Conservation (phyloP, 2,888 invertebrate genomes). For the Corbicula japonica region DNA sequence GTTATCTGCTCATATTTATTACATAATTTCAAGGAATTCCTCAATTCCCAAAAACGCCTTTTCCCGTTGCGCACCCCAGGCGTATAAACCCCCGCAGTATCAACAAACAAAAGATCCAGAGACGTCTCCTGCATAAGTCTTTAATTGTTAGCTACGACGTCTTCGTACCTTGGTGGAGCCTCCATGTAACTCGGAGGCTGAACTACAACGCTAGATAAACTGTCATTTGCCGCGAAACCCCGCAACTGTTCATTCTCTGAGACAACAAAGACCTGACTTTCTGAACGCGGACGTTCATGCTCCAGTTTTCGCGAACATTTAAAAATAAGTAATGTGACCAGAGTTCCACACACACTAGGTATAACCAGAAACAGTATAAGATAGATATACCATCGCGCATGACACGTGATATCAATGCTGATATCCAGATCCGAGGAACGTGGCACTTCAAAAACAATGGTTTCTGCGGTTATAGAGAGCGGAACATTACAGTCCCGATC, state of each 20-base stretch:
- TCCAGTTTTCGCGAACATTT: background rate
- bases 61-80: too few species aligned
- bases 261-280: background rate
- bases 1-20: too few species aligned
- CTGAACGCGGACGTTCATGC: background rate
- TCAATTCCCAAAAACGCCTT: too few species aligned
- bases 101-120: too few species aligned
- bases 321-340: background rate
- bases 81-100: too few species aligned
- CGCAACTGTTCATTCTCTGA: background rate
- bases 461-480: background rate
- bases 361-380: slow-evolving; percentile 19
- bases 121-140: too few species aligned
- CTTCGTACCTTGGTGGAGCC: slow-evolving; percentile 15
- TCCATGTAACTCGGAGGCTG: slow-evolving; percentile 25
- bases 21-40: too few species aligned
- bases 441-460: slow-evolving; percentile 30
- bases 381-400: slow-evolving; percentile 23
- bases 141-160: slow-evolving; percentile 2
- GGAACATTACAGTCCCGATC: slow-evolving; percentile 8
- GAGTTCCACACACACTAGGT: slow-evolving; percentile 5
- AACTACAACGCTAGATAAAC: background rate
- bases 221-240: slow-evolving; percentile 13
- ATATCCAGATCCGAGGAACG: slow-evolving; percentile 5
- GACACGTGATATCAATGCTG: slow-evolving; percentile 12